phyloP scores from a whole-genome alignment of 2,888 invertebrate genomes.

The Clistopyga incitator region DNA sequence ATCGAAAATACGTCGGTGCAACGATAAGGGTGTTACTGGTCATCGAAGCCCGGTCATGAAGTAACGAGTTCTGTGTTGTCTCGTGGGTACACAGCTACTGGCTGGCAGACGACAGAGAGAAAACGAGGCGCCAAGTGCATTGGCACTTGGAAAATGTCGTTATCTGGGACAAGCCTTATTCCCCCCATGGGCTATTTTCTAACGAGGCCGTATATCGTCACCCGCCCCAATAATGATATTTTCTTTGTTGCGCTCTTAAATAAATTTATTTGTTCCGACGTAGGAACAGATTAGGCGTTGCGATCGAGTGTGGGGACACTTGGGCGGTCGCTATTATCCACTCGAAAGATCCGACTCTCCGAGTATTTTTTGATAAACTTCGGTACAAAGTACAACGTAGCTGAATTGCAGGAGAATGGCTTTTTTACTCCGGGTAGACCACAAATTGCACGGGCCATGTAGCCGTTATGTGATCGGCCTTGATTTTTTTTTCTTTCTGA shows the following conservation, averaged over 20 bases:
- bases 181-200: slow-evolving; percentile 54
- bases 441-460: slow-evolving; percentile 6
- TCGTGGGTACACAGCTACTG: not conserved
- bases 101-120: slow-evolving; percentile 43
- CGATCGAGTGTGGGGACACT: not conserved
- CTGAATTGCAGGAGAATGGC: not conserved
- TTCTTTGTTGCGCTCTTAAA: slow-evolving; percentile 24
- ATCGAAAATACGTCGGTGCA: not conserved
- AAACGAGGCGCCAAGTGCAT: slow-evolving; percentile 52
- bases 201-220: slow-evolving; percentile 58
- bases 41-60: not conserved
- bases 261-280: not conserved
- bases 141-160: slow-evolving; percentile 65
- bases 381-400: slow-evolving; percentile 38
- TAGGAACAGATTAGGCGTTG: slow-evolving; percentile 5
- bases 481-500: slow-evolving; percentile 26
- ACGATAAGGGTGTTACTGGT: not conserved
- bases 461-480: slow-evolving; percentile 44
- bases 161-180: slow-evolving; percentile 59
- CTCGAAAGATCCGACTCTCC: not conserved
- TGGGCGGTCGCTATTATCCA: not conserved
- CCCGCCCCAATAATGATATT: slow-evolving; percentile 54
- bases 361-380: slow-evolving; percentile 19
- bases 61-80: not conserved
- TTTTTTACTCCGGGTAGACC: not conserved